Evolutionary conservation across 2,797 vertebrate species (phyloP).

Genomic region (Acanthiza pusilla): DNA sequence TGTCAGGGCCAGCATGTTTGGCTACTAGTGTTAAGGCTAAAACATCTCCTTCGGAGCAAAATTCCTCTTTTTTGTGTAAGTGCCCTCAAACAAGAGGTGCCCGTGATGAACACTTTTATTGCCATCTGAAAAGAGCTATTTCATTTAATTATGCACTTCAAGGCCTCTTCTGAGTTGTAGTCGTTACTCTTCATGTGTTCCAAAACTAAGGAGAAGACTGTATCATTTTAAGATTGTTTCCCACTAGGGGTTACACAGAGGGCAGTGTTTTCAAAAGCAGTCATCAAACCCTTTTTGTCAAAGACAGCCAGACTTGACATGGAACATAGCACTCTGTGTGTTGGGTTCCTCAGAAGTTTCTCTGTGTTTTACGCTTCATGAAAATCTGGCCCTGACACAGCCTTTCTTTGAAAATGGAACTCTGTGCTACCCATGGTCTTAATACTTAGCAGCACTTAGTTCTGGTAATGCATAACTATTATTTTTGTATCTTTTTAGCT

Average conservation of each 20-base stretch:
- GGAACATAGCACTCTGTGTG: rapidly evolving
- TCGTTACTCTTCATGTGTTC: not conserved
- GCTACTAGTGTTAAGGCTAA: not conserved
- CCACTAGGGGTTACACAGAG: rapidly evolving
- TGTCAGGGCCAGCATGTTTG: not conserved
- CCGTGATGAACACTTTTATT: not conserved
- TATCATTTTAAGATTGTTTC: not conserved
- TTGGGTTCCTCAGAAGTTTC: not conserved
- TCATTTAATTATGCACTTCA: rapidly evolving
- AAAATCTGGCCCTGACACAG: not conserved
- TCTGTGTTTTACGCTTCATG: not conserved
- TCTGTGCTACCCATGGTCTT: not conserved
- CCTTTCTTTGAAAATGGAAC: not conserved
- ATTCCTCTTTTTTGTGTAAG: not conserved
- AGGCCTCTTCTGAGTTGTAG: not conserved
- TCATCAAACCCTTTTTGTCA: not conserved
- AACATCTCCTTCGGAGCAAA: not conserved
- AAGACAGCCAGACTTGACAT: not conserved
- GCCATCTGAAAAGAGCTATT: not conserved
- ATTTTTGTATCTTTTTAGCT: not conserved
- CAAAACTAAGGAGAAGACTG: not conserved
- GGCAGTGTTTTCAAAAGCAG: not conserved
- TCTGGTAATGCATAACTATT: not conserved
- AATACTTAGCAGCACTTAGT: not conserved
- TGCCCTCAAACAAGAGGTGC: not conserved